phyloP scores from a whole-genome alignment of 2,113 vertebrate species.

The Zeus faber region DNA sequence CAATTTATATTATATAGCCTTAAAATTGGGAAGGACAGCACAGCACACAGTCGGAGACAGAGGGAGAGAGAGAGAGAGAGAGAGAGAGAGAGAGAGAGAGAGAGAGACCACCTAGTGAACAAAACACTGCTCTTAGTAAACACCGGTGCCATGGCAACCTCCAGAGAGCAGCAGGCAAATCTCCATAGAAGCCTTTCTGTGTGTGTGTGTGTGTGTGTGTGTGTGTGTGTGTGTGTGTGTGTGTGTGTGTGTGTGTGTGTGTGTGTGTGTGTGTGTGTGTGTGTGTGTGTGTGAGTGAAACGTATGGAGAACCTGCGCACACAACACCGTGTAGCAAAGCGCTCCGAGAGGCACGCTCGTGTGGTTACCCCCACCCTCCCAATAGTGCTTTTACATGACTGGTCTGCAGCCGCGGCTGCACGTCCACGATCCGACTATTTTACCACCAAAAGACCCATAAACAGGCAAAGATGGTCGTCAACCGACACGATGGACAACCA shows the following conservation, averaged over 20 bases:
- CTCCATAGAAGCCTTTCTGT: constrained; percentile 37
- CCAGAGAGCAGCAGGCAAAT: constrained; percentile 27
- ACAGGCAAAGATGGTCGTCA: no score
- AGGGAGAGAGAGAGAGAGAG: neutral
- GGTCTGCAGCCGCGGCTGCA: no score
- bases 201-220: constrained; percentile 6
- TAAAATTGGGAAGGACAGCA: no score
- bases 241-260: constrained; percentile 6
- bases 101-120: constrained; percentile 18
- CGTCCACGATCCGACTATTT: no score
- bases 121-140: constrained; percentile 41
- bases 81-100: constrained; percentile 4
- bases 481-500: no score
- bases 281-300: neutral
- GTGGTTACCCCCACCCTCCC: no score
- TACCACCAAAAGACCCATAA: no score
- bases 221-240: constrained; percentile 8
- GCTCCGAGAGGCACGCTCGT: no score
- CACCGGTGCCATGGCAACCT: constrained; percentile 56
- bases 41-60: neutral
- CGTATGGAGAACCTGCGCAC: no score
- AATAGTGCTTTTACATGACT: no score
- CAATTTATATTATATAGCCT: no score
- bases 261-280: constrained; percentile 20
- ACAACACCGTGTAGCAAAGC: no score